Conservation (phyloP, 1,140 invertebrate species). For the Drosophila insularis region DNA sequence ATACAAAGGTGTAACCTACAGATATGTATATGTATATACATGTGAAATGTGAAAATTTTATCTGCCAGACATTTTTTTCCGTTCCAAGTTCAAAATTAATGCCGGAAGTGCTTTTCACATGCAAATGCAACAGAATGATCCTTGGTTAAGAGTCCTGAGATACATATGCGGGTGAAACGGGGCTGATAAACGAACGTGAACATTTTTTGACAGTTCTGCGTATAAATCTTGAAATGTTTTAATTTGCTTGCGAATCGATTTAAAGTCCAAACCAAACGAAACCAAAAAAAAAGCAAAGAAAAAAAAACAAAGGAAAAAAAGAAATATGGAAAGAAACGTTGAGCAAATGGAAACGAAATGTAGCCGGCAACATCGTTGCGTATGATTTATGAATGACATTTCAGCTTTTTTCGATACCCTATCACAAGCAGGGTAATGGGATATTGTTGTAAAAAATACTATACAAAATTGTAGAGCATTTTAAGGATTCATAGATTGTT, state of each 20-base stretch:
- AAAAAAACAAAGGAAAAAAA: slow-evolving; percentile 26
- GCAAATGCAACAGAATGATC: slow-evolving; percentile 46
- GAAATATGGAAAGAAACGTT: slow-evolving; percentile 48
- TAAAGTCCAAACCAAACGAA: slow-evolving; percentile 51
- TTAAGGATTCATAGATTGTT: no score
- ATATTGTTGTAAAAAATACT: not conserved
- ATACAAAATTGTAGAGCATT: not conserved
- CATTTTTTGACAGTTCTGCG: slow-evolving; percentile 80
- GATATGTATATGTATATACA: not conserved
- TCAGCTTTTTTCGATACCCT: slow-evolving; percentile 53
- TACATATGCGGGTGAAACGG: slow-evolving; percentile 10
- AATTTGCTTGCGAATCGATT: slow-evolving; percentile 82
- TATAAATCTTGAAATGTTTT: slow-evolving; percentile 83
- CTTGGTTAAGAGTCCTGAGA: not conserved
- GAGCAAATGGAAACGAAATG: slow-evolving; percentile 45
- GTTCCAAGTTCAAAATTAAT: slow-evolving; percentile 55
- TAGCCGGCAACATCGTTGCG: slow-evolving; percentile 70
- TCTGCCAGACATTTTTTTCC: not conserved
- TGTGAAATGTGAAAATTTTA: not conserved
- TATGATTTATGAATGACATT: slow-evolving; percentile 81
- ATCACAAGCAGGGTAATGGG: not conserved
- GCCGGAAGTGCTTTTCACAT: slow-evolving; percentile 66
- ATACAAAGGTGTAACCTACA: no score
- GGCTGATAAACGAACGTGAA: slow-evolving; percentile 72
- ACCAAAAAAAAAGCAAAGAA: slow-evolving; percentile 12